Evolutionary conservation across 2,797 vertebrate genomes (phyloP), one percentile per base, ranked within the genome.

Genomic region (Balearica regulorum): DNA sequence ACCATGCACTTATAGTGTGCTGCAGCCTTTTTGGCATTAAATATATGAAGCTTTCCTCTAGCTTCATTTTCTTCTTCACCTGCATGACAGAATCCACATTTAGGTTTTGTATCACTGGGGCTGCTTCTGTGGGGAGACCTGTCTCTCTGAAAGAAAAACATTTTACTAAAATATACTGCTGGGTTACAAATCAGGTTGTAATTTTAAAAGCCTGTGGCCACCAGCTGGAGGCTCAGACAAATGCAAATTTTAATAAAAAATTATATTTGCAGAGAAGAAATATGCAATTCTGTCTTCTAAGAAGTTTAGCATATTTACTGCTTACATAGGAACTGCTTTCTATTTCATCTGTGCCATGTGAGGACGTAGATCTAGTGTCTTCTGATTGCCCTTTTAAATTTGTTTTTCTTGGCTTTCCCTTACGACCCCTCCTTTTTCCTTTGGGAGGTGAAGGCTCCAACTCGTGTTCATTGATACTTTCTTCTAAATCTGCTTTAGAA

Each of bases 1-100:
- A 99, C 99, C 99, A 99, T 99, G 98, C 99, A 99, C 98, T 99
- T 99, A 98, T 99, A 99, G 97, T 99, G 99, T 48, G 99, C 99
- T 15, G 99, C 99, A 96, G 99, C 99, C 97, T 99, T 99, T 98
- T 99, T 99, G 96, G 99, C 98, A 97, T 99, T 99, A 97, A 99
- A 99, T 49, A 98, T 98, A 96, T 99, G 99, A 95, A 99, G 98
- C 97, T 98, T 98, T 96, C 98, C 98, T 92, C 99, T 98, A 7
- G 99, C 99, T 98, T 99, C 98, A 83, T 99, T 99, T 98, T 99
- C 99, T 97, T 99, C 99, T 60, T 99, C 99, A 25, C 99, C 99
- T 54, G 99, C 99, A 41, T 99, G 99, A 98, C 99, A 99, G 97
- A 99, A 99, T 94, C 99, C 99, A 97, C 99, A 99, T 96, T 99